A percentile compares a stretch with the other conserved stretches of the same genome.
These are phyloP conservation scores for Drosophila sulfurigaster DNA, from an alignment of 1,140 invertebrate species.

Conservation along the genomic window DNA sequence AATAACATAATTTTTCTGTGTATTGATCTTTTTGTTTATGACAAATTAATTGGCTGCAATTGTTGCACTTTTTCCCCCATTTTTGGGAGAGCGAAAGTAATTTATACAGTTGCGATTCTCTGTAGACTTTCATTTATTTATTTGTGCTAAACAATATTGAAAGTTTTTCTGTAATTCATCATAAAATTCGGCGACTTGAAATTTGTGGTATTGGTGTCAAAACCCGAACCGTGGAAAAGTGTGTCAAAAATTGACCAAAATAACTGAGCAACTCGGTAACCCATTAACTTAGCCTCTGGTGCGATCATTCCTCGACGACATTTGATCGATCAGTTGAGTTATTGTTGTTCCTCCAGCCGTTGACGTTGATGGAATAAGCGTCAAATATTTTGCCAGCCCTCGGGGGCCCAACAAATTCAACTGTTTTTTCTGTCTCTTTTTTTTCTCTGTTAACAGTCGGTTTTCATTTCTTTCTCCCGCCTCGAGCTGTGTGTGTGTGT, in stretches of 20 bases:
- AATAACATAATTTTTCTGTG: conserved; percentile 69
- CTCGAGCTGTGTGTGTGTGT: neutral
- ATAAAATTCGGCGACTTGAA: conserved; percentile 18
- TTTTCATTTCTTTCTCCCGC: neutral
- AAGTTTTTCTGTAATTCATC: conserved; percentile 33
- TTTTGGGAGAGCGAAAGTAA: conserved; percentile 44
- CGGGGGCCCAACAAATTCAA: conserved; percentile 42
- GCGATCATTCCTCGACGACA: conserved; percentile 61
- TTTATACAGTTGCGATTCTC: conserved; percentile 46
- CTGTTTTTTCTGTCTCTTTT: conserved; percentile 6
- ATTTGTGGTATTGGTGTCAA: conserved; percentile 54
- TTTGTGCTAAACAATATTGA: conserved; percentile 27
- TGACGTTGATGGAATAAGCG: conserved; percentile 60
- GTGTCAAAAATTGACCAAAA: conserved; percentile 71
- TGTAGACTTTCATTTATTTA: conserved; percentile 8
- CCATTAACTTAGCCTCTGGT: conserved; percentile 60
- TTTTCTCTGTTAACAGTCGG: neutral
- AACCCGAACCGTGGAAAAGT: conserved; percentile 36
- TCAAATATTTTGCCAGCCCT: conserved; percentile 70
- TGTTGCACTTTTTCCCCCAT: conserved; percentile 28
- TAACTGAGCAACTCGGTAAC: conserved; percentile 57
- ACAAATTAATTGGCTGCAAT: conserved; percentile 79
- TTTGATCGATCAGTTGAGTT: conserved; percentile 72
- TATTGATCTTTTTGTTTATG: conserved; percentile 70
- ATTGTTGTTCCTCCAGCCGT: conserved; percentile 37